Evolutionary conservation across 2,888 invertebrate species (phyloP).

Genomic region (Alviniconcha strummeri): DNA sequence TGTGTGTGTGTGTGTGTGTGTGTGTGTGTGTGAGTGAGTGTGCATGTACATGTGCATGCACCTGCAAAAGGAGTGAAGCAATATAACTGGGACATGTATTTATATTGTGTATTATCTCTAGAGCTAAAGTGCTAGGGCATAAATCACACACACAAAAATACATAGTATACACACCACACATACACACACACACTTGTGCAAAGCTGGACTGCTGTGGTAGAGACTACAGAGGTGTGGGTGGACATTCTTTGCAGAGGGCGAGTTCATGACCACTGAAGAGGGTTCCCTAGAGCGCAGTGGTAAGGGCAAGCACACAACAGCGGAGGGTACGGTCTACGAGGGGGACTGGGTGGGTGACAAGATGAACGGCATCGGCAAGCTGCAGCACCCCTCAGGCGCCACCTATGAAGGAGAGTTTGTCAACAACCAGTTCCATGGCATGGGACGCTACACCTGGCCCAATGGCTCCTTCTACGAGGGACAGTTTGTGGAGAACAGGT

Average conservation of each 20-base stretch:
- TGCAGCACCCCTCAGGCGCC: slow-evolving; percentile 65
- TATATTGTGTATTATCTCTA: too few species aligned
- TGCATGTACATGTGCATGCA: too few species aligned
- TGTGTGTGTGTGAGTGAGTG: too few species aligned
- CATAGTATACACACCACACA: too few species aligned
- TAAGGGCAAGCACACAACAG: slow-evolving; percentile 62
- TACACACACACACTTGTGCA: too few species aligned
- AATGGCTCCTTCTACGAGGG: slow-evolving; percentile 70
- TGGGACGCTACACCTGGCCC: slow-evolving; percentile 70
- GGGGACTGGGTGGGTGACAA: slow-evolving; percentile 70
- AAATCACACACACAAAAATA: too few species aligned
- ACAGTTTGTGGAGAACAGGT: slow-evolving; percentile 71
- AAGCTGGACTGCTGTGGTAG: too few species aligned
- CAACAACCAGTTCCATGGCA: slow-evolving; percentile 71
- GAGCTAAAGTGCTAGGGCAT: too few species aligned
- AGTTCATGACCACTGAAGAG: slow-evolving; percentile 58
- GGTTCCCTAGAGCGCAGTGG: slow-evolving; percentile 67
- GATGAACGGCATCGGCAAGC: slow-evolving; percentile 70
- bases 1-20: too few species aligned
- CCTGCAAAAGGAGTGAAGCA: too few species aligned
- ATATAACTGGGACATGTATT: too few species aligned
- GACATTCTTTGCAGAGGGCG: slow-evolving; percentile 61
- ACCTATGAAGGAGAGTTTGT: slow-evolving; percentile 69
- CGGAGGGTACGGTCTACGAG: slow-evolving; percentile 65
- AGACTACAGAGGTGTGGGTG: too few species aligned